A percentile compares a stretch with the other conserved stretches of the same genome.
Evolutionary conservation across 2,113 vertebrate species (phyloP).

Genomic region (Anguilla rostrata): DNA sequence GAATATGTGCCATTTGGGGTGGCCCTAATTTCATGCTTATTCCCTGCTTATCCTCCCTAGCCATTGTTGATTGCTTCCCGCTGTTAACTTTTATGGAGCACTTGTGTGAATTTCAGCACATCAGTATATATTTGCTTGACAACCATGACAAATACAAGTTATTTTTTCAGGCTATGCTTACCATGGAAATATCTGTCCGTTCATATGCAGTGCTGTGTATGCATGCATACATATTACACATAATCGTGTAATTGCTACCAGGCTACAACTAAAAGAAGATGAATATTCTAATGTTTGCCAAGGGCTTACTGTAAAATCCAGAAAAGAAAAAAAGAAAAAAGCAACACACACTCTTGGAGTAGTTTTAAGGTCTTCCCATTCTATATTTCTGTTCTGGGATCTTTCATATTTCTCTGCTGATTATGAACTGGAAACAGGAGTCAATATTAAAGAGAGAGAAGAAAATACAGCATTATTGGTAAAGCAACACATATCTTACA

Average conservation of each 20-base stretch:
- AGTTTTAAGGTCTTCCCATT: neutral
- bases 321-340: neutral
- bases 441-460: too few species aligned
- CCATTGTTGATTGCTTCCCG: neutral
- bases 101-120: neutral
- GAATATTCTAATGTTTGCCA: neutral
- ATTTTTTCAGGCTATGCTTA: neutral
- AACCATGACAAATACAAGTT: neutral
- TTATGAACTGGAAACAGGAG: too few species aligned
- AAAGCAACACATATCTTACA: too few species aligned
- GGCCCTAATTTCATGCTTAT: conserved; percentile 6
- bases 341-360: neutral
- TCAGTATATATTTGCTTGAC: neutral
- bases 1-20: neutral
- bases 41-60: neutral
- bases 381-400: neutral
- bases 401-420: too few species aligned
- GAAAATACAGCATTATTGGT: too few species aligned
- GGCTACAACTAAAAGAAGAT: neutral
- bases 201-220: neutral
- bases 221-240: neutral
- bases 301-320: neutral
- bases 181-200: neutral
- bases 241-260: neutral
- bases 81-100: neutral